A percentile compares a stretch with the other conserved stretches of the same genome.
Conservation (phyloP, 2,888 invertebrate genomes). For the Tromatobia lineatoria region DNA sequence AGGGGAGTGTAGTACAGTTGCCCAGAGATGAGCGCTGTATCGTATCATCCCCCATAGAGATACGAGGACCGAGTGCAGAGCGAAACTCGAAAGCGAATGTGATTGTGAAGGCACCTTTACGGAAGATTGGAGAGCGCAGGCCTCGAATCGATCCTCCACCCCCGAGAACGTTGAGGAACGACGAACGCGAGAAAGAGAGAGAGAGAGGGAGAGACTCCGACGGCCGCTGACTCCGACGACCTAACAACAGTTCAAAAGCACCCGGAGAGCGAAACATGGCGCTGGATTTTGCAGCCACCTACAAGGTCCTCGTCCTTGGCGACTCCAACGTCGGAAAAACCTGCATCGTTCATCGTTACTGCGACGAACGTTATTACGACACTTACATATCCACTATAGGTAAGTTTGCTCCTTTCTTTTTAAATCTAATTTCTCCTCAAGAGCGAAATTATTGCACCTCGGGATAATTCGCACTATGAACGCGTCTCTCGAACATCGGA, state of each 20-base stretch:
- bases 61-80: conserved; percentile 19
- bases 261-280: conserved; percentile 88
- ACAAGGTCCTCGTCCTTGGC: conserved; percentile 94
- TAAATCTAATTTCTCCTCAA: neutral
- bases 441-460: neutral
- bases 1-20: neutral
- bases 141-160: conserved; percentile 80
- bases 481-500: neutral
- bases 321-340: conserved; percentile 97
- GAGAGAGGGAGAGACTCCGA: conserved; percentile 66
- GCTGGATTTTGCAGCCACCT: conserved; percentile 94
- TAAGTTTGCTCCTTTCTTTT: conserved; percentile 85
- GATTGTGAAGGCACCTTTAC: conserved; percentile 69
- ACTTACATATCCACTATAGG: conserved; percentile 97
- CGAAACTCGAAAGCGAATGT: conserved; percentile 42
- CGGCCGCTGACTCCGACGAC: conserved; percentile 80
- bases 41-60: neutral
- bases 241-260: conserved; percentile 79
- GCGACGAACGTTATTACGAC: conserved; percentile 96
- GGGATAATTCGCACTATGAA: neutral
- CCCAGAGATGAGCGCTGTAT: conserved; percentile 10
- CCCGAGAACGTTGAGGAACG: conserved; percentile 57
- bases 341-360: conserved; percentile 95
- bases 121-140: conserved; percentile 76
- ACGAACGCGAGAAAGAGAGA: conserved; percentile 24